Base-by-base conservation (phyloP, 2,888 invertebrate species). In the Hypomecis atomaria region DNA sequence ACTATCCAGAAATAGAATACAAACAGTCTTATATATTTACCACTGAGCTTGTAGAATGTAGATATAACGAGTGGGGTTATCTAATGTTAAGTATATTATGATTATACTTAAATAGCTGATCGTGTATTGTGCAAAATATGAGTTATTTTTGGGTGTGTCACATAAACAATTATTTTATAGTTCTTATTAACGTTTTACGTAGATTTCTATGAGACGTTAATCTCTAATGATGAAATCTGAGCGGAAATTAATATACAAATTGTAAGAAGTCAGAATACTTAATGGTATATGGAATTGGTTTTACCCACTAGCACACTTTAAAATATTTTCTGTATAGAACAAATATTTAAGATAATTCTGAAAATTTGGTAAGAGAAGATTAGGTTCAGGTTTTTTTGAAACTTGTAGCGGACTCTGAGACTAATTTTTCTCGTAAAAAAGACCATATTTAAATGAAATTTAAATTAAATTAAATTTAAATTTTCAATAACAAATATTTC, bases 141-240 rank as follows among this genome's bases (percentile, higher is more conserved):
- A 58, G 47, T 44, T 63, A 63, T 58, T 43, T n/a, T 58, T 44
- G 43, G 58, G 47, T 43, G 34, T 58, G 37, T 48, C 33, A 23
- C 23, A 50, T 34, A 44, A 53, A 11, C 7, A 53, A 47, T 58
- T 6, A 23, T 53, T 55, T 73, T 76, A 80, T 78, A 74, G 62
- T 34, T 38, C 52, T 53, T 47, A 48, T 2, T 23, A 23, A 23
- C 3, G 23, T 62, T 52, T 58, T 44, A n/a, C 36, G 42, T 54
- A 33, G 23, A n/a, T n/a, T 43, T 36, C 7, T 11, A 42, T 8
- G 42, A 55, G 6, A 9, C 55, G 54, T 54, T 54, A 54, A 43
- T 43, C 54, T 8, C 37, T 23, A 13, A 36, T 55, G 55, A 55
- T 55, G 55, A 55, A 52, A 52, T 42, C 13, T 6, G 7, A 5